phyloP scores from a whole-genome alignment of 2,888 invertebrate genomes.

The Athetis lepigone region DNA sequence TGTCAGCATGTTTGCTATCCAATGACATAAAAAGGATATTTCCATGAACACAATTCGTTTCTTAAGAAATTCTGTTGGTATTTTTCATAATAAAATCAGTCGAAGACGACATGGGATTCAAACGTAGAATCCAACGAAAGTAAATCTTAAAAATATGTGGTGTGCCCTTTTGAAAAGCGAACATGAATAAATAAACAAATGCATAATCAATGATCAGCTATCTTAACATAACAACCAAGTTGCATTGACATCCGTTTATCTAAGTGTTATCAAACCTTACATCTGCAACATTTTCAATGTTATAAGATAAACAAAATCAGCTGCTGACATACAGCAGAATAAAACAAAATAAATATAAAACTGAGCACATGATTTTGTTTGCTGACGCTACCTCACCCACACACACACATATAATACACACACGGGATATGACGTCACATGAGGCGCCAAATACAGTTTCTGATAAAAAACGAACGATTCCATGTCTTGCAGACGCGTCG shows the following conservation, averaged over 20 bases:
- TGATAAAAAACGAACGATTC: constrained; percentile 43
- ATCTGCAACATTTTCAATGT: constrained; percentile 1
- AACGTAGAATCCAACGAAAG: no score
- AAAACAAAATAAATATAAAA: constrained; percentile 30
- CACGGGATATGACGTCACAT: constrained; percentile 58
- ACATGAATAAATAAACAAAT: no score
- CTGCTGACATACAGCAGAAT: constrained; percentile 5
- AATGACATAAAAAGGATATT: no score
- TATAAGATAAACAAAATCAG: constrained; percentile 26
- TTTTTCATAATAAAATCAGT: no score
- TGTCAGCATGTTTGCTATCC: no score
- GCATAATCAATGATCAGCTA: constrained; percentile 5
- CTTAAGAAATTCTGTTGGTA: no score
- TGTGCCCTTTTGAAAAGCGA: no score
- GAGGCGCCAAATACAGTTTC: constrained; percentile 52
- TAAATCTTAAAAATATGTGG: no score
- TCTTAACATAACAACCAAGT: not conserved
- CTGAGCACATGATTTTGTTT: constrained; percentile 40
- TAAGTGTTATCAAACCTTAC: not conserved
- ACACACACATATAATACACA: no score
- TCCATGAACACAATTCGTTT: no score
- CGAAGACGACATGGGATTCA: no score
- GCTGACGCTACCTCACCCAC: constrained; percentile 64
- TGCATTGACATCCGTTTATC: not conserved
- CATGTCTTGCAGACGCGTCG: constrained; percentile 26